Base-by-base conservation (phyloP, 2,888 invertebrate species). In the Cremastobaeus sp. region DNA sequence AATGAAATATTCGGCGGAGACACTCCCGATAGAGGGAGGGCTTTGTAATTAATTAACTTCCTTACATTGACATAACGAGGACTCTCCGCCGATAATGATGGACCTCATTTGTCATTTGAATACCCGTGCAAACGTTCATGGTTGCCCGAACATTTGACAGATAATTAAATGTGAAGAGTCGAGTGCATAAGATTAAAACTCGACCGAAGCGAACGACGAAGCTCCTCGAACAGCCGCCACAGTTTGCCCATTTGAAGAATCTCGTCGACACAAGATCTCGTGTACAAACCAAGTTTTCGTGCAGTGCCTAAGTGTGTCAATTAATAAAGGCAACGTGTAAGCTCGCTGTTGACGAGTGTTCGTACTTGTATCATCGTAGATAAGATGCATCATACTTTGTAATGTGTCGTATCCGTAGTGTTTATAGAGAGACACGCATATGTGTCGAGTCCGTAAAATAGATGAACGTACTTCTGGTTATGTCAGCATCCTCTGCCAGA, bases 401-500 rank as follows among this genome's bases (percentile, higher is more conserved):
- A 72, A 72, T 54, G 60, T 39, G 47, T 52, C 54, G 66, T 64
- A 64, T 65, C 65, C 41, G 71, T 50, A 59, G 50, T 48, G 48
- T 62, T 60, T 32, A 35, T 47, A 55, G 15, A 60, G 66, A 52
- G 52, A 50, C 72, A 48, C 68, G 68, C 73, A 45, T 68, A n/a
- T n/a, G 52, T 57, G 73, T 73, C 66, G 76, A 78, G 76, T 78
- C 76, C 74, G 77, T 79, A 81, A 81, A 83, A 80, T 80, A 73
- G 78, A 79, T 77, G 80, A 78, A 79, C 83, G 78, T 77, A 80
- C 81, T 81, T 84, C 78, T 84, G 83, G 81, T 86, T 85, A 85
- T 86, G 85, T 86, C 86, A 86, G 85, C 86, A 86, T 85, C 86
- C 86, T 86, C 85, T 81, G 80, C 15, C 78, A 80, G 79, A 86